Evolutionary conservation across 2,113 vertebrate genomes (phyloP).

Genomic region (Cyanistes caeruleus): DNA sequence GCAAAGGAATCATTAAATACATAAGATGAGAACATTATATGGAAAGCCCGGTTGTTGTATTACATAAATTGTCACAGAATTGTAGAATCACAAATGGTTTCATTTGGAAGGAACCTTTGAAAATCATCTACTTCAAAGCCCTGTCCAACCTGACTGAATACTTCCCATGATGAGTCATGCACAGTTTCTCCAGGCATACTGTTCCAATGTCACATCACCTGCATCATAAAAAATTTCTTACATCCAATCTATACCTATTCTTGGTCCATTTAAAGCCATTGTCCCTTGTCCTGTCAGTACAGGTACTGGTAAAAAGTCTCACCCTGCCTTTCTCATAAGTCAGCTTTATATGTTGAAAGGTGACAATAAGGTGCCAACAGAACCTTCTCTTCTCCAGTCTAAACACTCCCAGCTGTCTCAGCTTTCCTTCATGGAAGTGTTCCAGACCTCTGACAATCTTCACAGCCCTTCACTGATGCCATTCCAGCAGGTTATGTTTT

Average conservation of each 20-base stretch:
- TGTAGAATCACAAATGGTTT: neutral
- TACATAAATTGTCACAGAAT: neutral
- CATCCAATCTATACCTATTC: neutral
- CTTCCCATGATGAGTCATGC: neutral
- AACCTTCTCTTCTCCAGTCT: neutral
- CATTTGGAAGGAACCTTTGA: neutral
- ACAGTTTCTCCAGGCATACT: neutral
- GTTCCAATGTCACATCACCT: neutral
- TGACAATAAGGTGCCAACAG: fast-evolving
- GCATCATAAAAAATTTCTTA: neutral
- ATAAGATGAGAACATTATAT: neutral
- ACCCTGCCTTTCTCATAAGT: neutral
- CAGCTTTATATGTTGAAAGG: neutral
- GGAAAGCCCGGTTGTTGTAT: neutral
- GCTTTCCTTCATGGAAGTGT: neutral
- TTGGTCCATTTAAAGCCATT: neutral
- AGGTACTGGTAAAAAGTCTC: neutral
- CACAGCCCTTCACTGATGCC: neutral
- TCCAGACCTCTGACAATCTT: neutral
- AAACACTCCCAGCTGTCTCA: neutral
- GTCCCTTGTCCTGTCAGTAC: neutral
- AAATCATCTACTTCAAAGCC: neutral
- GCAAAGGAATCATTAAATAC: neutral
- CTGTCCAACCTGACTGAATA: neutral
- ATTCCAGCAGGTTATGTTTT: neutral